A percentile compares a stretch with the other conserved stretches of the same genome.
Evolutionary conservation across 2,113 vertebrate species (phyloP).

Genomic region (Tetraodon nigroviridis): DNA sequence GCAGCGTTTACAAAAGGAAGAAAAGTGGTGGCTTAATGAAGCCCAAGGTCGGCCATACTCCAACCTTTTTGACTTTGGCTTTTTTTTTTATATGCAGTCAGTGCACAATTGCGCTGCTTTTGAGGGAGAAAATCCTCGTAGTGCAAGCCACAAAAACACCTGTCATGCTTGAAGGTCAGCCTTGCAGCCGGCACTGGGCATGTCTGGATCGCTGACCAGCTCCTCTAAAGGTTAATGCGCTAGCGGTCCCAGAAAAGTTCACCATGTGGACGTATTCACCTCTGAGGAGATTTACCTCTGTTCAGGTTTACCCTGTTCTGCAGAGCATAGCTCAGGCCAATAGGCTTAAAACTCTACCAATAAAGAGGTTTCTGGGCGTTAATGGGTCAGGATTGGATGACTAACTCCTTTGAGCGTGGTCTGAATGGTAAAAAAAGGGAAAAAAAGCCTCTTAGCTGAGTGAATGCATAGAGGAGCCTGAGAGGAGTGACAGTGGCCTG

Average conservation of each 20-base stretch:
- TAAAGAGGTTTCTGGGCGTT: slow-evolving; percentile 72
- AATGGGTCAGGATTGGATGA: slow-evolving; percentile 72
- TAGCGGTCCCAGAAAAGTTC: slow-evolving; percentile 38
- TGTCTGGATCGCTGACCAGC: slow-evolving; percentile 36
- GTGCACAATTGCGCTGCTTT: slow-evolving; percentile 9
- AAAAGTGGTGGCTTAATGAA: slow-evolving; percentile 25
- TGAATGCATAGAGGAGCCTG: slow-evolving; percentile 71
- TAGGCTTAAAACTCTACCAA: slow-evolving; percentile 69
- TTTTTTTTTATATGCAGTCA: slow-evolving; percentile 26
- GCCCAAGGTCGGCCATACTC: slow-evolving; percentile 45
- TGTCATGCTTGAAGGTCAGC: slow-evolving; percentile 45
- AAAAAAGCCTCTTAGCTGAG: slow-evolving; percentile 66
- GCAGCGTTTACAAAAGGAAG: slow-evolving; percentile 29
- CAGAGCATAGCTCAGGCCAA: slow-evolving; percentile 63
- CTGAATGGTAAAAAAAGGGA: slow-evolving; percentile 61
- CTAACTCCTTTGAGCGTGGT: slow-evolving; percentile 72
- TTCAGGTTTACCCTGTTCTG: slow-evolving; percentile 66
- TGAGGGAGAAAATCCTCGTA: background rate
- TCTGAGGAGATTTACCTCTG: slow-evolving; percentile 59
- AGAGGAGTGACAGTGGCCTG: slow-evolving; percentile 67
- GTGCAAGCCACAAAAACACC: slow-evolving; percentile 31
- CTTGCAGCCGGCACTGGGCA: slow-evolving; percentile 27
- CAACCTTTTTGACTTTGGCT: slow-evolving; percentile 24
- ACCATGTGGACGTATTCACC: slow-evolving; percentile 54
- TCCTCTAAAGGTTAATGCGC: slow-evolving; percentile 58